Base-by-base conservation (phyloP, 2,888 invertebrate species). In the Bombyx huttoni region DNA sequence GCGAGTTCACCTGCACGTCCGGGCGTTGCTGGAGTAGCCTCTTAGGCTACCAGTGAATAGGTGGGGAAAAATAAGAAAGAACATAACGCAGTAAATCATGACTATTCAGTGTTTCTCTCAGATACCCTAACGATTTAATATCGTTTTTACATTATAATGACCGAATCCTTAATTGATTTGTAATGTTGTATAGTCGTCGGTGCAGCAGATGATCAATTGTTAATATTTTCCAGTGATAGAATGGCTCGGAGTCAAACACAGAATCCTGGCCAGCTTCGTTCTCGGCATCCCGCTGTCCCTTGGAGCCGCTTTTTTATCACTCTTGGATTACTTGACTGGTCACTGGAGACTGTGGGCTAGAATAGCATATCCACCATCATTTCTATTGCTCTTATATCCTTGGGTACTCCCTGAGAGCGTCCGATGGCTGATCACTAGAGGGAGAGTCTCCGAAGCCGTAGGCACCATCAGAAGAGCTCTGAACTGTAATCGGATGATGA, bases 381-480 rank as follows among this genome's bases (percentile, higher is more conserved):
- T 94, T 49, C 71, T 94, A 0, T 89, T 94, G 45, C 73, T 95
- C 47, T 76, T 91, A 13, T 93, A 94, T 67, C 91, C 92, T 45
- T 93, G 93, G 91, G 63, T 93, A 47, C 78, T 93, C 50, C 94
- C 94, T 0, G 94, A 94, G 81, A 94, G 94, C 50, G 89, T 93
- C 45, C 89, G 95, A 59, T 96, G 96, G 96, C 87, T 95, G 45
- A 73, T 94, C 12, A 91, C 92, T 7, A 91, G 92, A 57, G 91
- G 92, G 3, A 88, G 91, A 53, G 76, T 89, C 49, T 78, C 90
- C 1, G 91, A 92, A 55, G 94, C 94, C 0, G 90, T 91, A 53
- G 71, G 68, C 3, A 90, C 92, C 14, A 81, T 93, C 47, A 83
- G 85, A 50, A 89, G 83, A 56, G 92, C 94, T 1, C 92, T 93